phyloP scores from a whole-genome alignment of 2,113 vertebrate genomes.

The Epinephelus moara region DNA sequence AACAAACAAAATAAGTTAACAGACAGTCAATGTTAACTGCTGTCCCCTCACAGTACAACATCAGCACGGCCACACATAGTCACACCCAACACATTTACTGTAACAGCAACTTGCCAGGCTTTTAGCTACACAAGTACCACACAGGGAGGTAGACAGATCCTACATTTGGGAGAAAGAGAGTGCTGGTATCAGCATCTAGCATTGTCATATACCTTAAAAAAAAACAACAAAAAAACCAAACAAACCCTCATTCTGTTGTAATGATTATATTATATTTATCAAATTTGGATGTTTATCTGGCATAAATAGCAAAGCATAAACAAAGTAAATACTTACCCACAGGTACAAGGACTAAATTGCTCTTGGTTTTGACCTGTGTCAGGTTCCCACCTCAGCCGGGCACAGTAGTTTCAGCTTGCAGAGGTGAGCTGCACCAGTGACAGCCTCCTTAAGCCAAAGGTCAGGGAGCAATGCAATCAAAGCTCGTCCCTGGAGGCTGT shows the following conservation, averaged over 20 bases:
- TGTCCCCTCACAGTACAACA: too few species aligned
- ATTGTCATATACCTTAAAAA: neutral
- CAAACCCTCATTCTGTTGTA: neutral
- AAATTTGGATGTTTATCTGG: neutral
- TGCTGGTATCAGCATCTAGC: neutral
- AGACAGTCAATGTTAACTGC: too few species aligned
- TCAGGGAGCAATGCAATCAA: constrained; percentile 42
- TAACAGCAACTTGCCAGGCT: neutral
- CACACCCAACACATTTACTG: neutral
- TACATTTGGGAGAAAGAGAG: neutral
- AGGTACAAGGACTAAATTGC: neutral
- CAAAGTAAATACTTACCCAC: neutral
- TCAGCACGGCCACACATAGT: too few species aligned
- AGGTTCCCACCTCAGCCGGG: neutral
- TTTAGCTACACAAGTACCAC: too few species aligned
- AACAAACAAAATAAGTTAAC: too few species aligned
- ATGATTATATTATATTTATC: neutral
- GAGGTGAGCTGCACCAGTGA: neutral
- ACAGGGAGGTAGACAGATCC: neutral
- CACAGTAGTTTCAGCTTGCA: neutral
- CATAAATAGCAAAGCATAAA: neutral
- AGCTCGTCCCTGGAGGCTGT: constrained; percentile 13
- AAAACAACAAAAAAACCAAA: neutral
- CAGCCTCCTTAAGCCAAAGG: constrained; percentile 30
- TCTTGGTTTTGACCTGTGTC: neutral